Evolutionary conservation across 2,797 vertebrate genomes (phyloP), one percentile per base, ranked within the genome.

Genomic region (Phalanger gymnotis): DNA sequence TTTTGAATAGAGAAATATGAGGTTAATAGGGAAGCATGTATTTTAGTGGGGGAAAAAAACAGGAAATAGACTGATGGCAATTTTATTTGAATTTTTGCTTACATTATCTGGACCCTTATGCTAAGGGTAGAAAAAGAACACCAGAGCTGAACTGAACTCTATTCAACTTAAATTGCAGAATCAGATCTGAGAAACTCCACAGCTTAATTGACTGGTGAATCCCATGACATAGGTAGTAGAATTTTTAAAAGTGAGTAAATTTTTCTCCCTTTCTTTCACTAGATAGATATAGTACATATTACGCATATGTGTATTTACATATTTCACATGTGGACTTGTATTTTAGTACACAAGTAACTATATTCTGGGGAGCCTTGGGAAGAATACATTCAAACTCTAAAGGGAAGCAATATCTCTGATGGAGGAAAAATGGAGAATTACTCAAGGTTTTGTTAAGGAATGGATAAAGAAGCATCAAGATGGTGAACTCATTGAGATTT

Each of bases 81-180:
- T 96, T 92, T 61, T 92, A 87, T 96, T 94, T 96, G 31, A 91
- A 92, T 93, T 90, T 97, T 97, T 93, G 51, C 47, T 9, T 90
- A 90, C 73, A 91, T 94, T 95, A 94, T 52, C 27, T 52, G 54
- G 52, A 90, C 95, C n/a, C 14, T 95, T 11, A 13, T 4, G 7
- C 28, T 56, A 93, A 97, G 0, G 0, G 14, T 7, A 93, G 56
- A 0, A 55, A 97, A 98, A 90, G 94, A 97, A 94, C 40, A 81
- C 92, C 92, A 54, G 93, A 87, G 87, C 14, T 19, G 14, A 87
- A 91, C 95, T 97, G 94, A 97, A 73, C 19, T 40, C 13, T 73
- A 94, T 51, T 95, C 16, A 57, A 25, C 55, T 95, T 95, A 96
- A n/a, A 94, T 94, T 96, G 51, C 95, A 95, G 96, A n/a, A 58